Conservation (phyloP, 2,888 invertebrate genomes). For the Apodemia duryi region DNA sequence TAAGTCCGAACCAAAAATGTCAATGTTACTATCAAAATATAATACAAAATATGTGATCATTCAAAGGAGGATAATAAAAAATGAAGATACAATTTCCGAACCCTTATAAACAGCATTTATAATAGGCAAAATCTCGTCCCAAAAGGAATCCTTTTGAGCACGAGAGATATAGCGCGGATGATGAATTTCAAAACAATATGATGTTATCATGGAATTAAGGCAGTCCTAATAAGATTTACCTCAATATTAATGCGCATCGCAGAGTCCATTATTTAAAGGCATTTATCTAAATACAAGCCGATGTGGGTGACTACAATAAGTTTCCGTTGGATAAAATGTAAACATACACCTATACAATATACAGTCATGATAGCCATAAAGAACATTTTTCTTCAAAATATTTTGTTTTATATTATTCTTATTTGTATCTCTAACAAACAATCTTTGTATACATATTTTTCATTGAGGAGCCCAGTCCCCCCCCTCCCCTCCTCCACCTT, state of each 20-base stretch:
- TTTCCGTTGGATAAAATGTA: neutral
- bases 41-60: no score
- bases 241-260: conserved; percentile 76
- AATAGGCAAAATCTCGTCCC: conserved; percentile 60
- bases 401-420: no score
- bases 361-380: no score
- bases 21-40: no score
- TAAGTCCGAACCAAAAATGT: no score
- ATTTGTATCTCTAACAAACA: no score
- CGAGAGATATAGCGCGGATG: conserved; percentile 72
- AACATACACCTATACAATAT: no score
- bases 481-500: no score
- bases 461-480: no score
- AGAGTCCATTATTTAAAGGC: conserved; percentile 71
- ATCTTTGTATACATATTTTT: no score
- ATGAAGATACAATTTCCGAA: neutral
- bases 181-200: conserved; percentile 75
- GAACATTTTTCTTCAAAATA: no score
- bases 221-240: conserved; percentile 78
- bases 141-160: conserved; percentile 74
- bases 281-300: conserved; percentile 62
- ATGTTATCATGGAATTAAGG: conserved; percentile 76
- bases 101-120: conserved; percentile 42
- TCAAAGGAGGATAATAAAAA: no score
- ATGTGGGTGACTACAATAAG: conserved; percentile 39